These are phyloP conservation scores for Gymnoscelis rufifasciata DNA, from an alignment of 2,888 invertebrate species.

Conservation along the genomic window DNA sequence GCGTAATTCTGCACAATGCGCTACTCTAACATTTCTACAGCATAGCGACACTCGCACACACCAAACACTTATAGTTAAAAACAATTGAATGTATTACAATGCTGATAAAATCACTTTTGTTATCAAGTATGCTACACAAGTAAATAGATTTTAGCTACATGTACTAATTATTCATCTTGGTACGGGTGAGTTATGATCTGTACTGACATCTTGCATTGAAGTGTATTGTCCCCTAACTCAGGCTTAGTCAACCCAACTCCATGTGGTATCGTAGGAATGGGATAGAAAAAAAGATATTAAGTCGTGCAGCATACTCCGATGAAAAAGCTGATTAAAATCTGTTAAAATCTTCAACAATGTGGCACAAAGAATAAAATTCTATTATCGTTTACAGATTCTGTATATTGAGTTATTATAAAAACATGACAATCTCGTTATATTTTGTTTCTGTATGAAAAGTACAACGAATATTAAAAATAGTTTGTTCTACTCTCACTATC, in stretches of 20 bases:
- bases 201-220: too few species aligned
- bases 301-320: too few species aligned
- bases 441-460: slow-evolving; percentile 10
- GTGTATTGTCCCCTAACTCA: too few species aligned
- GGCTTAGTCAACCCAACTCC: too few species aligned
- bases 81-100: slow-evolving; percentile 6
- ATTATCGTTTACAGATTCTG: not conserved
- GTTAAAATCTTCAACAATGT: slow-evolving; percentile 7
- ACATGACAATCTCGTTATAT: not conserved
- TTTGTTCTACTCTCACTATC: slow-evolving; percentile 15
- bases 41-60: slow-evolving; percentile 12
- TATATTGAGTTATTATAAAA: slow-evolving; percentile 8
- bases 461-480: slow-evolving; percentile 16
- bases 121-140: not conserved
- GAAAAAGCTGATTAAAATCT: too few species aligned
- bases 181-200: too few species aligned
- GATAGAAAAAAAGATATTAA: too few species aligned
- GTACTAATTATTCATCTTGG: too few species aligned
- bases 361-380: slow-evolving; percentile 13
- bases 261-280: too few species aligned
- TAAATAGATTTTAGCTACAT: too few species aligned
- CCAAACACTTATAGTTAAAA: slow-evolving; percentile 3
- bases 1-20: slow-evolving; percentile 6
- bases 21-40: slow-evolving; percentile 14
- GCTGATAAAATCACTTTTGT: slow-evolving; percentile 2